Base-by-base conservation (phyloP, 1,140 invertebrate genomes). In the Leptinotarsa texana region DNA sequence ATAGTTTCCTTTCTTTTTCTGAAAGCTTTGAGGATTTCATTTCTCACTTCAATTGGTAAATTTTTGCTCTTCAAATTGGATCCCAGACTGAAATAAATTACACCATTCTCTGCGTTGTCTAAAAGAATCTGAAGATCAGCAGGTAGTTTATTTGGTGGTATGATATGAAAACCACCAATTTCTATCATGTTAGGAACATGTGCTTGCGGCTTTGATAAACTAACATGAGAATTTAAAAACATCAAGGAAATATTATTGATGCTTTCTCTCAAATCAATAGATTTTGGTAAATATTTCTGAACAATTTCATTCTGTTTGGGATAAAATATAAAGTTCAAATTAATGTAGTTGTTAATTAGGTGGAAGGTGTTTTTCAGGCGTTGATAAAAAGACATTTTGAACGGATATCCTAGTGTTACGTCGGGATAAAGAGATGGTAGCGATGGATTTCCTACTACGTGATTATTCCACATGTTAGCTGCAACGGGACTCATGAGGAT, bases 1-100 rank as follows among this genome's bases (percentile, higher is more conserved):
- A 92, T 87, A 61, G 86, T 85, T 75, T 90, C 87, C 63, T 88
- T 88, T 4, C 90, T 73, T 79, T 88, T 86, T 0, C 85, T 84
- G 47, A 92, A 87, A 1, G 85, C 87, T 3, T 85, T 82, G 0
- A 90, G 24, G 61, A 92, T 86, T 1, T 84, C 82, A 15, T 87
- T 77, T 62, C 85, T 84, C 73, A 86, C 87, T 65, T 88, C 81
- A 51, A 81, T 77, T 0, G 87, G 84, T 51, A 89, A 1, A 84
- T 86, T 4, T 84, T 79, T 2, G 85, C 86, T 78, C 82, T 86
- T 86, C 17, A 88, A 82, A 69, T 89, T 88, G 3, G 91, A 90
- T 0, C 92, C 92, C 76, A 93, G 87, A 51, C 90, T 91, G 84
- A 93, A 93, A 77, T 91, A 91, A 48, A 93, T 89, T 2, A 91